Evolutionary conservation across 2,888 invertebrate species (phyloP), one percentile per base, ranked within the genome.

Genomic region (Drosophila kokeensis): DNA sequence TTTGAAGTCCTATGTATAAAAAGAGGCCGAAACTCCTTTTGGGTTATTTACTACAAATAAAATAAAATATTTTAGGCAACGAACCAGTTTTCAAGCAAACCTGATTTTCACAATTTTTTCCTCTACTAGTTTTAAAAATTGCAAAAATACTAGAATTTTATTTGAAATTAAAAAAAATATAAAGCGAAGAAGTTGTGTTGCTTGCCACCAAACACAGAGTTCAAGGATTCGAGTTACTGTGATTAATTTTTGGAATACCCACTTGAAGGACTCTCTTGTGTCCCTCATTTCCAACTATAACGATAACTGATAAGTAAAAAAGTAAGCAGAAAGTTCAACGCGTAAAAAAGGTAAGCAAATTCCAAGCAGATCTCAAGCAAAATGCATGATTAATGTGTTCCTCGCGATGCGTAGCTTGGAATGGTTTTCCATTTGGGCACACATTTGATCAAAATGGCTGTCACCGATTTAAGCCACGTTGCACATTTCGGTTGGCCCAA

Each of bases 401-500:
- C 45, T 55, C 7, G 64, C 54, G 8, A 36, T 75, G 71, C 62
- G 76, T 68, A 36, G 38, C 50, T 64, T 60, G 54, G 49, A 76
- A 60, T 72, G 65, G 42, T 50, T 62, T 60, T 65, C 76, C 63
- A 69, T 76, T 79, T 79, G 42, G 68, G 68, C 40, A 42, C 62
- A 63, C 60, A 81, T 73, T 74, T 76, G 82, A 58, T 73, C 81
- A 87, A 89, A 84, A 89, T 89, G 82, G 84, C 79, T 53, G 77
- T 54, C 58, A 70, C 75, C 64, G 69, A 72, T 64, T 76, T 70
- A 67, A 74, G 84, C 87, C 89, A 83, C 87, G 73, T 76, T 84
- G 84, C 83, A 88, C 77, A 86, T 83, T 68, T 66, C 45, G 67
- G 67, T 66, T 81, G 79, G 87, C 76, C 86, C 83, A 86, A 83